Percentiles rank a stretch among this genome's conserved stretches.
Conservation (phyloP, 2,888 invertebrate genomes). For the Beris chalybata region DNA sequence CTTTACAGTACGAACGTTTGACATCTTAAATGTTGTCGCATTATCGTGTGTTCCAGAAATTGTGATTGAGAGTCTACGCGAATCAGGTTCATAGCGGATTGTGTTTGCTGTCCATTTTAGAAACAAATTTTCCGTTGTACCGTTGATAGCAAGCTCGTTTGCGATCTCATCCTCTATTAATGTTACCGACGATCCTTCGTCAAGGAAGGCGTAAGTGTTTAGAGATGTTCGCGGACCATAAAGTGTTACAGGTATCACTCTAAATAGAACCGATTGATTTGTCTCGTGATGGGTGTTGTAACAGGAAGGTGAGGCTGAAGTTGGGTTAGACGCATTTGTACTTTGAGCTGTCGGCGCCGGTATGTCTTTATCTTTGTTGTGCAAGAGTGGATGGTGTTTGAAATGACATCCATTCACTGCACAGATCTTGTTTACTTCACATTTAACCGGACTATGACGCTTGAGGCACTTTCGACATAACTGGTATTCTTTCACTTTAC, state of each 20-base stretch:
- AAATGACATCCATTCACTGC: too few species aligned
- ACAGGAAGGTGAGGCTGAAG: too few species aligned
- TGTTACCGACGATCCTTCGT: conserved; percentile 37
- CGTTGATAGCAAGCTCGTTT: conserved; percentile 33
- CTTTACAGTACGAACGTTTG: neutral
- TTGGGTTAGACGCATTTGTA: too few species aligned
- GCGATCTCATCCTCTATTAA: conserved; percentile 34
- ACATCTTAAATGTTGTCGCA: neutral
- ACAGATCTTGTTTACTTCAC: too few species aligned
- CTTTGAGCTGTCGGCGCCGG: too few species aligned
- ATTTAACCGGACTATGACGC: too few species aligned
- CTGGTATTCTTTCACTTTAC: too few species aligned
- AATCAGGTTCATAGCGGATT: conserved; percentile 22
- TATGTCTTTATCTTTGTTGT: too few species aligned
- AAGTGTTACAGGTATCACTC: conserved; percentile 32
- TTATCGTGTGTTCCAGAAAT: conserved; percentile 4
- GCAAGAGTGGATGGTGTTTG: too few species aligned
- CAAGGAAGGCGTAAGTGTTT: conserved; percentile 32
- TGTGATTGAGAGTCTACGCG: conserved; percentile 14
- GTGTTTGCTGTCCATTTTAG: conserved; percentile 38
- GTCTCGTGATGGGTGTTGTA: too few species aligned
- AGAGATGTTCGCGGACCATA: conserved; percentile 18
- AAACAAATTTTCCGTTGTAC: conserved; percentile 34
- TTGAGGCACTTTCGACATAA: too few species aligned
- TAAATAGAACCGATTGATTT: conserved; percentile 7